Evolutionary conservation across 1,140 invertebrate species (phyloP).

Genomic region (Pseudomyrmex pallidus): DNA sequence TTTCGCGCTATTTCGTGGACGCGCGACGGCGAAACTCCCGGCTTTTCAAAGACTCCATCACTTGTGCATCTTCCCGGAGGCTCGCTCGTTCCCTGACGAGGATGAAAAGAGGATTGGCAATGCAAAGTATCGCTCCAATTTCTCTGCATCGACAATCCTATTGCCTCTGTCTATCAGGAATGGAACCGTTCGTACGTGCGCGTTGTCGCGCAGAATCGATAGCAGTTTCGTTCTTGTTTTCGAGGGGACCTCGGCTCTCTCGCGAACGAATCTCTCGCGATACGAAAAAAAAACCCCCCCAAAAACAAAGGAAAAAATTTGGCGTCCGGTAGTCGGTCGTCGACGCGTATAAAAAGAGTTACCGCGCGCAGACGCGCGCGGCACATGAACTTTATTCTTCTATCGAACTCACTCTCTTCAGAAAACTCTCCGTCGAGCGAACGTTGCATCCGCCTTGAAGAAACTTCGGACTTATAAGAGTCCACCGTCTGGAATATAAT

Average conservation of each 20-base stretch:
- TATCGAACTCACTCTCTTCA: slow-evolving; percentile 29
- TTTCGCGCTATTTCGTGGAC: slow-evolving; percentile 7
- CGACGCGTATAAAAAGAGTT: slow-evolving; percentile 32
- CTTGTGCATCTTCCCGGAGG: slow-evolving; percentile 5
- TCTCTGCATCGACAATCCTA: slow-evolving; percentile 46
- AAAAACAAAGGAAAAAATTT: no score
- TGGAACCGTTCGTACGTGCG: not conserved
- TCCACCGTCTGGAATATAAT: slow-evolving; percentile 25
- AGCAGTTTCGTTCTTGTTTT: slow-evolving; percentile 37
- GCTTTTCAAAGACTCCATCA: slow-evolving; percentile 3
- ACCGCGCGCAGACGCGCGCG: slow-evolving; percentile 1
- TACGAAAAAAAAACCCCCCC: no score
- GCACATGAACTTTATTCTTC: slow-evolving; percentile 37
- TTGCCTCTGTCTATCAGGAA: slow-evolving; percentile 26
- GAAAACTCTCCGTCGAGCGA: slow-evolving; percentile 19
- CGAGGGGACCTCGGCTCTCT: not conserved
- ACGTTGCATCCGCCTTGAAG: slow-evolving; percentile 10
- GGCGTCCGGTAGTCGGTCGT: not conserved
- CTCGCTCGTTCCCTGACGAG: not conserved
- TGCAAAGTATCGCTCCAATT: slow-evolving; percentile 52
- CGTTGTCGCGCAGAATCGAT: slow-evolving; percentile 28
- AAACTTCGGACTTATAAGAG: slow-evolving; percentile 37
- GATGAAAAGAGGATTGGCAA: slow-evolving; percentile 1
- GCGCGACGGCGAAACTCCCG: not conserved
- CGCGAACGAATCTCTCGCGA: slow-evolving; percentile 2